Conservation (phyloP, 2,797 vertebrate genomes). For the Podarcis siculus region DNA sequence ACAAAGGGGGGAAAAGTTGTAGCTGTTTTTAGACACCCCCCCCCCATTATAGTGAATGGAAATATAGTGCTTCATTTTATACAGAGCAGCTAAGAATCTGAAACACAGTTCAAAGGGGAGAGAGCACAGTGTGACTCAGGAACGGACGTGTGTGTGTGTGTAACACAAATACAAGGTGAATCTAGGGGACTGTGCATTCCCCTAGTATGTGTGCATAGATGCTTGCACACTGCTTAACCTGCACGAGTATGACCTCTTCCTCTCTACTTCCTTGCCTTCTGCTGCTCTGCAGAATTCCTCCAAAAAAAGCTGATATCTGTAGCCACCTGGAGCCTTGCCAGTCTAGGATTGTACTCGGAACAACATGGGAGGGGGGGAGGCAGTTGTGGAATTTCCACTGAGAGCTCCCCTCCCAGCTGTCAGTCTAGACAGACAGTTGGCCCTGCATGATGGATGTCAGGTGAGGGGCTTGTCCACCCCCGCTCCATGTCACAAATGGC, state of each 20-base stretch:
- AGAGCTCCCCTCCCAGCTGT: accelerated
- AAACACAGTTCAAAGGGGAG: too few relatives aligned
- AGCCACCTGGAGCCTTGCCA: not conserved
- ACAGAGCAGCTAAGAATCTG: too few relatives aligned
- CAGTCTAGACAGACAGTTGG: not conserved
- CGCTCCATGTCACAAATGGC: slow-evolving; percentile 39
- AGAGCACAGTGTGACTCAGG: too few relatives aligned
- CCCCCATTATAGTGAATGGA: too few relatives aligned
- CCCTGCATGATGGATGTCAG: not conserved
- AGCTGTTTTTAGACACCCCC: too few relatives aligned
- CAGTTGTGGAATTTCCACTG: accelerated
- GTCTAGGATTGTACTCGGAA: not conserved
- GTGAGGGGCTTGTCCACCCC: slow-evolving; percentile 21
- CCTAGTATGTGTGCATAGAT: not conserved
- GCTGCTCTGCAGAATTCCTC: not conserved
- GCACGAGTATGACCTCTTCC: not conserved
- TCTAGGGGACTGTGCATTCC: too few relatives aligned
- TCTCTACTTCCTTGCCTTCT: not conserved
- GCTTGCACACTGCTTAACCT: not conserved
- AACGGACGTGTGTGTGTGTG: too few relatives aligned
- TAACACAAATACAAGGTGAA: too few relatives aligned
- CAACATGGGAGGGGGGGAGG: accelerated
- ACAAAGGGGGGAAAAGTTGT: too few relatives aligned
- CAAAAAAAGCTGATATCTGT: not conserved
- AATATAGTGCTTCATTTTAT: too few relatives aligned